Evolutionary conservation across 2,888 invertebrate genomes (phyloP).

Genomic region (Nomada flava): DNA sequence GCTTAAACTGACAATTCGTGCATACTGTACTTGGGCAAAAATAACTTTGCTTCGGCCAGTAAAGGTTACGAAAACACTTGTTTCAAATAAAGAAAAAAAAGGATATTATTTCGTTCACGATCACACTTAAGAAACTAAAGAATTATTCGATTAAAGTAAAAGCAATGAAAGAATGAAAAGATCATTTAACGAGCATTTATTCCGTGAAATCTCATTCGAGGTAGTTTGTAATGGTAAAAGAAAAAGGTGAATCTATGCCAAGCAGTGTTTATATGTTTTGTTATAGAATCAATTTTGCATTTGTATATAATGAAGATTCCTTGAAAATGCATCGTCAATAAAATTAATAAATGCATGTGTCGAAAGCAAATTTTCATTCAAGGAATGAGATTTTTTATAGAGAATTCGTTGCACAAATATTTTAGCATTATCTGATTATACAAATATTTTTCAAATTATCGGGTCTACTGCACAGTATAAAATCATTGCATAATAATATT

Average conservation of each 20-base stretch:
- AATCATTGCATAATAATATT: conserved; percentile 46
- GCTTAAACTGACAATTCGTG: conserved; percentile 39
- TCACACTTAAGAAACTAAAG: conserved; percentile 33
- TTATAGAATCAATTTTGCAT: conserved; percentile 66
- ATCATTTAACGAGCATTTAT: conserved; percentile 63
- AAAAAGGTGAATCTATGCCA: conserved; percentile 44
- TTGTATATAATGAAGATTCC: conserved; percentile 65
- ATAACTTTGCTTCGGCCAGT: conserved; percentile 56
- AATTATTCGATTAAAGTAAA: conserved; percentile 22
- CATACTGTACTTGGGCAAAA: conserved; percentile 41
- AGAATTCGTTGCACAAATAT: conserved; percentile 51
- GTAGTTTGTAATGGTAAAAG: conserved; percentile 47
- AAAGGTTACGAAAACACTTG: conserved; percentile 57
- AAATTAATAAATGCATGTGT: conserved; percentile 60
- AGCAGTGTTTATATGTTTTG: conserved; percentile 61
- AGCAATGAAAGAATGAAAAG: conserved; percentile 29
- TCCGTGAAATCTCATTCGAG: conserved; percentile 43
- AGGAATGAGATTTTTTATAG: conserved; percentile 47
- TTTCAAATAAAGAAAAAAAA: conserved; percentile 27
- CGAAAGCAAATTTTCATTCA: conserved; percentile 57
- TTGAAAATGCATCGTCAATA: conserved; percentile 56
- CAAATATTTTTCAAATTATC: conserved; percentile 30
- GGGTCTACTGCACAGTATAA: conserved; percentile 27
- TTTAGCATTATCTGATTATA: conserved; percentile 27
- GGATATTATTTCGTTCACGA: conserved; percentile 44